Evolutionary conservation across 30 jellyfish, hydroid and myxozoan species (phyloP).

Genomic region (Aurelia coerulea): DNA sequence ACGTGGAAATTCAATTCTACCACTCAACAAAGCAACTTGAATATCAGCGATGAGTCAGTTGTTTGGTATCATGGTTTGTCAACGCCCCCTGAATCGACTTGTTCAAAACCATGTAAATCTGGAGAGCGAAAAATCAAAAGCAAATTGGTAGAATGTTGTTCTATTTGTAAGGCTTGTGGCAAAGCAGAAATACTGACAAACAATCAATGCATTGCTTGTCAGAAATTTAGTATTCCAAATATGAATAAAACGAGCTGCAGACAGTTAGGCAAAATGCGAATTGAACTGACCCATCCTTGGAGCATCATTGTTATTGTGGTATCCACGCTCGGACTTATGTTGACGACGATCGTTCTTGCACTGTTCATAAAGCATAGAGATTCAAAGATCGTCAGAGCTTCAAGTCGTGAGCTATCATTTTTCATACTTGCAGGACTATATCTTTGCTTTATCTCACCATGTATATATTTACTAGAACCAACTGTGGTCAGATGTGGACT

Average conservation of each 20-base stretch:
- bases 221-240: constrained; percentile 24
- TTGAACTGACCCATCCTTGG: background rate
- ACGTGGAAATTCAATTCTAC: background rate
- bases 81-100: constrained; percentile 11
- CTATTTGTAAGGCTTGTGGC: constrained; percentile 37
- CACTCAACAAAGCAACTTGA: background rate
- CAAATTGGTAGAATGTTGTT: constrained; percentile 41
- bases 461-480: constrained; percentile 38
- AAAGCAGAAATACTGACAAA: constrained; percentile 21
- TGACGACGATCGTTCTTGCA: constrained; percentile 11
- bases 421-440: constrained; percentile 54
- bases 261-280: constrained; percentile 13
- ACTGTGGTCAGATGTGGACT: constrained; percentile 49
- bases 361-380: constrained; percentile 44
- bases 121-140: constrained; percentile 3
- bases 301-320: constrained; percentile 15
- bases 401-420: constrained; percentile 58
- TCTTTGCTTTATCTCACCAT: constrained; percentile 56
- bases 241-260: constrained; percentile 6
- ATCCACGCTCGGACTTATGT: constrained; percentile 26
- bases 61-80: constrained; percentile 1
- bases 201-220: constrained; percentile 41
- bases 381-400: constrained; percentile 53
- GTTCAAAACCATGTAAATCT: constrained; percentile 46
- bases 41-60: background rate